Evolutionary conservation across 2,113 vertebrate species (phyloP).

Genomic region (Marcusenius ussheri): DNA sequence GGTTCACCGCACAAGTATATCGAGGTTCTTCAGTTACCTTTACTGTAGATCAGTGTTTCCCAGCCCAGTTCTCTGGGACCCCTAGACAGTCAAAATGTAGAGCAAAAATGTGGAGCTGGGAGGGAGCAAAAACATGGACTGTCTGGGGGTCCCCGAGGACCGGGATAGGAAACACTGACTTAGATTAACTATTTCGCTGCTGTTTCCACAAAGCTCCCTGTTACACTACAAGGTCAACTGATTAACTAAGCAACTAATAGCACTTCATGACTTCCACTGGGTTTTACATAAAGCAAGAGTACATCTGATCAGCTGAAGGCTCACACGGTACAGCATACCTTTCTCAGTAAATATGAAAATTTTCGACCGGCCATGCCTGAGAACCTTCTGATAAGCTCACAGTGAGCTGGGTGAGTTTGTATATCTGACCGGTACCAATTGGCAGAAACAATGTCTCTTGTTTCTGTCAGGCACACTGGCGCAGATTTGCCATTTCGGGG

Average conservation of each 20-base stretch:
- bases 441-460: background rate
- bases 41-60: background rate
- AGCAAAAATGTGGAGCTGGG: background rate
- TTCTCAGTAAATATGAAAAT: background rate
- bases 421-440: background rate
- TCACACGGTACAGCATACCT: background rate
- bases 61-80: background rate
- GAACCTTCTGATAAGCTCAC: background rate
- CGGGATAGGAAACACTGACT: background rate
- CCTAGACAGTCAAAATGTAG: background rate
- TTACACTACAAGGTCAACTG: background rate
- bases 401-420: background rate
- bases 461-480: background rate
- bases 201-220: background rate
- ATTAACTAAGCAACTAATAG: background rate
- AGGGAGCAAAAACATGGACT: background rate
- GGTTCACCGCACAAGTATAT: background rate
- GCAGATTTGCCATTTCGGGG: background rate
- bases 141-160: background rate
- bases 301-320: background rate
- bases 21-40: background rate
- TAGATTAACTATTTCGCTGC: background rate
- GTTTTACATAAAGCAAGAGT: background rate
- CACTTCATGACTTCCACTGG: background rate
- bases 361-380: background rate